Evolutionary conservation across 2,113 vertebrate genomes (phyloP), one percentile per base, ranked within the genome.

Genomic region (Lota lota): DNA sequence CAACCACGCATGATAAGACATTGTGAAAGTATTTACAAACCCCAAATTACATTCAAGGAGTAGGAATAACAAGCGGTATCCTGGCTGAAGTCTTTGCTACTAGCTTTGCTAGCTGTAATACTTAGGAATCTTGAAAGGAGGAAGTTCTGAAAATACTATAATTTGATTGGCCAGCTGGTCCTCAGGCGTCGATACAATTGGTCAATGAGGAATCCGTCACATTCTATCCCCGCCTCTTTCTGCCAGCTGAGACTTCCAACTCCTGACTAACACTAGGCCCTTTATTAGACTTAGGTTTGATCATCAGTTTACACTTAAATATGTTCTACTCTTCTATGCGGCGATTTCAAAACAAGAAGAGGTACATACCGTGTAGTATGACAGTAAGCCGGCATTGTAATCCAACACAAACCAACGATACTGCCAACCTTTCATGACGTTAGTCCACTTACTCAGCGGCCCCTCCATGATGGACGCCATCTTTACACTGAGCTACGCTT

Each of bases 381-480:
- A 98, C n/a, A 98, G 92, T 36, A 98, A 82, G 16, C 97, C 97
- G 15, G 96, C 95, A 61, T 98, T 98, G 81, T 97, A 98, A 86
- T 98, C 97, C 87, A 98, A 81, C 71, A 98, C 96, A 84, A 98
- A 98, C 97, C 97, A 98, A 21, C 97, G 97, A 68, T 98, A 98
- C 92, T 98, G 97, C 97, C 97, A 98, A 21, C 97, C 97, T 84
- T 97, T 98, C 95, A 98, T 98, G 71, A 98, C 94, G 83, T 98
- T 98, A 83, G 97, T 98, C 97, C 97, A 98, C 91, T 98, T 98
- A 90, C 97, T 98, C 62, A 98, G 94, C 88, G 97, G 97, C 70
- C 97, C 96, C 76, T 98, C 96, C 96, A 98, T 96, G 91, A 98
- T 95, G 70, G 95, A 98, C 95, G 96, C 96, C 96, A 98, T 98